Evolutionary conservation across 2,113 vertebrate genomes (phyloP).

Genomic region (Hyperoodon ampullatus): DNA sequence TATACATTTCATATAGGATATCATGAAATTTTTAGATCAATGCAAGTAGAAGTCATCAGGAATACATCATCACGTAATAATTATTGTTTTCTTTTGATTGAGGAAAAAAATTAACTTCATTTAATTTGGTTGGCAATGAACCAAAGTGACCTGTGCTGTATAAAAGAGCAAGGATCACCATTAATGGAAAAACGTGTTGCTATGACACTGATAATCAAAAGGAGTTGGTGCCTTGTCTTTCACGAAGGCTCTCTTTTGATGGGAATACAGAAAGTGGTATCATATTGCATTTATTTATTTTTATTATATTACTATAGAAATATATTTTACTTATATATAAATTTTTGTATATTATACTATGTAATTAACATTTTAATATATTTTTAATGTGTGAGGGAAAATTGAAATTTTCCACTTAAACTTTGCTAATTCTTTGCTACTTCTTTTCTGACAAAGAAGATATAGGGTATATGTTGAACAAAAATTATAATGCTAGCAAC

Average conservation of each 20-base stretch:
- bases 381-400: background rate
- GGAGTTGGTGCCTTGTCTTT: background rate
- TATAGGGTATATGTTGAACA: background rate
- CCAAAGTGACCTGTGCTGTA: background rate
- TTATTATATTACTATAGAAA: background rate
- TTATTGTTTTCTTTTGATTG: background rate
- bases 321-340: background rate
- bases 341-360: background rate
- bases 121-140: background rate
- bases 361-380: background rate
- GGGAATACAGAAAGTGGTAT: background rate
- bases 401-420: background rate
- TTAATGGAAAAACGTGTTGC: background rate
- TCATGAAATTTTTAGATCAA: background rate
- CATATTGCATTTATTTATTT: background rate
- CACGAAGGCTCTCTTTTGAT: background rate
- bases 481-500: conserved; percentile 25
- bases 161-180: background rate
- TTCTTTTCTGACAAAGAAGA: background rate
- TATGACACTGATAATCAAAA: background rate
- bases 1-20: background rate
- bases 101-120: background rate
- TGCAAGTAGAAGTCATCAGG: background rate
- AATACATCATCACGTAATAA: background rate
- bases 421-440: background rate